Conservation (phyloP, 2,888 invertebrate species). For the Eristalis intricaria region DNA sequence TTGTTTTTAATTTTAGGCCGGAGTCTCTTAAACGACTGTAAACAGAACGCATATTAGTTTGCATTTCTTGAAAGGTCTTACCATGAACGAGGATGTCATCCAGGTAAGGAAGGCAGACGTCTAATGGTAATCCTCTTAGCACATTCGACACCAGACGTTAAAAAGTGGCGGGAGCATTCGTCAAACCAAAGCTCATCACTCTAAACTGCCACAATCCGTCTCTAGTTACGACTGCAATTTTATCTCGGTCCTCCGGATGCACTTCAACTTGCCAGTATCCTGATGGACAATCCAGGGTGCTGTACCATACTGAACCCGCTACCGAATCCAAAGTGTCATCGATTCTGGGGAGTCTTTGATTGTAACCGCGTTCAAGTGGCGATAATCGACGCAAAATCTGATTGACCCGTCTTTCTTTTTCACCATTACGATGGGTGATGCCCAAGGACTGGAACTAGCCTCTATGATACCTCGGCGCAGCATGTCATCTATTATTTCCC, state of each 20-base stretch:
- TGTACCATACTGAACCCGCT: conserved; percentile 8
- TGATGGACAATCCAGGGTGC: conserved; percentile 28
- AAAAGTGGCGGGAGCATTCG: conserved; percentile 30
- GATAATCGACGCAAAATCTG: conserved; percentile 37
- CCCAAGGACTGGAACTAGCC: conserved; percentile 30
- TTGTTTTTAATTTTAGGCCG: conserved; percentile 23
- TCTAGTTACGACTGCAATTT: conserved; percentile 22
- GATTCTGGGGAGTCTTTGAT: conserved; percentile 39
- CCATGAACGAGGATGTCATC: conserved; percentile 29
- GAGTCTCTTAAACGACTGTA: too few relatives aligned
- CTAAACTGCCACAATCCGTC: conserved; percentile 38
- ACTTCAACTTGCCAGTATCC: conserved; percentile 49
- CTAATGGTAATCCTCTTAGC: too few relatives aligned
- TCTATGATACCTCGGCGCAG: conserved; percentile 25
- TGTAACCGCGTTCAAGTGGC: conserved; percentile 22
- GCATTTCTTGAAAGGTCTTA: conserved; percentile 24
- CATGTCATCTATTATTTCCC: conserved; percentile 35
- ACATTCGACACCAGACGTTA: too few relatives aligned
- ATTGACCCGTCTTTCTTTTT: conserved; percentile 38
- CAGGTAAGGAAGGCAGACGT: too few relatives aligned
- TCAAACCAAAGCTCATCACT: conserved; percentile 36
- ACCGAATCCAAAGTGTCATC: conserved; percentile 42
- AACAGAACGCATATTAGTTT: conserved; percentile 31
- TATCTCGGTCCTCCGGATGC: conserved; percentile 13
- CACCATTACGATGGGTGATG: conserved; percentile 39